These are phyloP conservation scores for Heteromurus nitidus DNA, from an alignment of 2,888 invertebrate species.

Conservation along the genomic window DNA sequence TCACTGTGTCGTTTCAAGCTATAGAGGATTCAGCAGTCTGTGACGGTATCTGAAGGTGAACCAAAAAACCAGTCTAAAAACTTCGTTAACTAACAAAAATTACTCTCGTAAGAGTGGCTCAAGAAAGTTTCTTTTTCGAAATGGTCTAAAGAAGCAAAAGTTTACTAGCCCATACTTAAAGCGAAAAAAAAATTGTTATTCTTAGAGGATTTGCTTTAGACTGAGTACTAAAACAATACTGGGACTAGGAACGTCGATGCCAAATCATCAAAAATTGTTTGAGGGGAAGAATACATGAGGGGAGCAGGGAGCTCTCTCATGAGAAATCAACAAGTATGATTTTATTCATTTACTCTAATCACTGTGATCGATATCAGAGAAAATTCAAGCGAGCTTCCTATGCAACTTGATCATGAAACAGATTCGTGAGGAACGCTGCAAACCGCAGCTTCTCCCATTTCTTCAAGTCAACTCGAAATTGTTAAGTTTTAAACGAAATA, in stretches of 20 bases:
- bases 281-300: too few relatives aligned
- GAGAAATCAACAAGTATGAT: neutral
- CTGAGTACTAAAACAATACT: neutral
- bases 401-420: too few relatives aligned
- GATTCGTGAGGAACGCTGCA: too few relatives aligned
- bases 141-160: too few relatives aligned
- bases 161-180: too few relatives aligned
- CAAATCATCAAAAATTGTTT: neutral
- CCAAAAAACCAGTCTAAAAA: constrained; percentile 48
- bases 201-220: neutral
- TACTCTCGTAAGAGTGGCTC: neutral
- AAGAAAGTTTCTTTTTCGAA: neutral
- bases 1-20: too few relatives aligned
- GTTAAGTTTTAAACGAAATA: too few relatives aligned
- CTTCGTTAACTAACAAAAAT: constrained; percentile 16
- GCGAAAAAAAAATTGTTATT: neutral
- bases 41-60: constrained; percentile 50
- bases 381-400: too few relatives aligned
- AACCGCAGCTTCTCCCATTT: too few relatives aligned
- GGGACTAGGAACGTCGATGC: neutral
- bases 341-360: neutral
- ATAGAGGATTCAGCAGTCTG: constrained; percentile 52
- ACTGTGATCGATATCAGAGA: neutral
- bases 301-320: neutral
- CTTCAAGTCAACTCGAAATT: too few relatives aligned